Base-by-base conservation (phyloP, 2,113 vertebrate genomes). In the Rhinoderma darwinii region DNA sequence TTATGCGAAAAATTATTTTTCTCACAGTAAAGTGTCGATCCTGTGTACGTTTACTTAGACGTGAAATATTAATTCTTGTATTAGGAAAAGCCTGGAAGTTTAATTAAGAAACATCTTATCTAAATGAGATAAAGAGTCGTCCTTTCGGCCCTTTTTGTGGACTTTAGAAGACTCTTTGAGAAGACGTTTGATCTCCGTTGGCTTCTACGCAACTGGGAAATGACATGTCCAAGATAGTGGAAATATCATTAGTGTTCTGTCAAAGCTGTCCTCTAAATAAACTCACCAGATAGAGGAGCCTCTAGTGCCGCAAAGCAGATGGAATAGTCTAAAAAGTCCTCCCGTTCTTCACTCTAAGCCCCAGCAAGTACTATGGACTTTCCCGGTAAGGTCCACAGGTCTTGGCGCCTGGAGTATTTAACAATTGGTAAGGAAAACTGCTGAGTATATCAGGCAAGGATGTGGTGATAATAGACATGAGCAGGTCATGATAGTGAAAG, bases 61-160 rank as follows among this genome's bases (percentile, higher is more conserved):
- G 50, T 22, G 30, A 54, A 32, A 50, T 77, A 32, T 35, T 51
- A 51, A 32, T 32, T 77, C n/a, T 20, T 30, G 43, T 77, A 30
- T 50, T 32, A 77, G 30, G 73, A 77, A 56, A 78, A 30, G 27
- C 17, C 30, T 20, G 17, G 47, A 78, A 75, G 39, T 75, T 47
- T 75, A 75, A 75, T 44, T 75, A 75, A 27, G 41, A 75, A 39
- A 17, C 20, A 20, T 41, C 35, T 72, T 72, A 72, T 72, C 68
- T 72, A 25, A 72, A 72, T 39, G 35, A 72, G 68, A 39, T 25
- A 35, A 18, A 0, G 68, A 72, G 35, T 72, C 37, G 18, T 72
- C 68, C 68, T 37, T 35, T 20, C 2, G 30, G 18, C n/a, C n/a
- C 7, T 41, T 37, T 22, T 41, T 72, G 68, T 72, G 35, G 20